Percentiles rank a stretch among this genome's conserved stretches.
These are phyloP conservation scores for Cirrhinus molitorella DNA, from an alignment of 2,797 vertebrate genomes.

Conservation along the genomic window DNA sequence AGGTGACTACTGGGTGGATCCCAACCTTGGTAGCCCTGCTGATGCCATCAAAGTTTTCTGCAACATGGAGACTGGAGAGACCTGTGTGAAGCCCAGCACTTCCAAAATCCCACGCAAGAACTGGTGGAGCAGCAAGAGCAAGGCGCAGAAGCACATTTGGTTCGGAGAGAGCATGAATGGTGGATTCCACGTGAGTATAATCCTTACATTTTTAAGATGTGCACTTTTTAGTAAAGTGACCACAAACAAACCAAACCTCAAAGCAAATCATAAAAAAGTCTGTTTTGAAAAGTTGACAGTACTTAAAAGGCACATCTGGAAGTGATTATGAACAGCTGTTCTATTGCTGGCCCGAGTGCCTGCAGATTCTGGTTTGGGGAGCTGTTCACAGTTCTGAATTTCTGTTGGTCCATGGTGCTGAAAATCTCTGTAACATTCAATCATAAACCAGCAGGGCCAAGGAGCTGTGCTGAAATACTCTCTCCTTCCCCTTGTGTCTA, in stretches of 20 bases:
- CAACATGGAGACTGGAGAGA: constrained; percentile 96
- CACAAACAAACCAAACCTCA: background rate
- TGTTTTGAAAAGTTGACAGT: background rate
- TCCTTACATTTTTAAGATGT: background rate
- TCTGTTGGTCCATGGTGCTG: constrained; percentile 32
- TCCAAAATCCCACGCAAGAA: constrained; percentile 91
- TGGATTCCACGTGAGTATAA: constrained; percentile 91
- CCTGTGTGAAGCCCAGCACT: constrained; percentile 91
- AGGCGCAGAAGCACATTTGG: constrained; percentile 93
- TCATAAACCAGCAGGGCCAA: background rate
- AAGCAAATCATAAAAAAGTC: background rate
- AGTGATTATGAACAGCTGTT: background rate
- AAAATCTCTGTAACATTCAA: constrained; percentile 6
- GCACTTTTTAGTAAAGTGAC: background rate
- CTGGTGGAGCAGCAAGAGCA: constrained; percentile 96
- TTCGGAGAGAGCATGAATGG: constrained; percentile 95
- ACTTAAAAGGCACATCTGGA: background rate
- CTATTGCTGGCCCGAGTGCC: background rate
- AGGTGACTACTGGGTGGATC: constrained; percentile 98
- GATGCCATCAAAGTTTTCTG: constrained; percentile 98
- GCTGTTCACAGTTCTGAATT: constrained; percentile 37
- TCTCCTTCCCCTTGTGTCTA: background rate
- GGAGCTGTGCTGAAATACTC: background rate
- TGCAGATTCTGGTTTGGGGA: constrained; percentile 5
- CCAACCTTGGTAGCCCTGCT: constrained; percentile 92